A percentile compares a stretch with the other conserved stretches of the same genome.
Evolutionary conservation across 2,797 vertebrate genomes (phyloP).

Genomic region (Coregonus suidteri): DNA sequence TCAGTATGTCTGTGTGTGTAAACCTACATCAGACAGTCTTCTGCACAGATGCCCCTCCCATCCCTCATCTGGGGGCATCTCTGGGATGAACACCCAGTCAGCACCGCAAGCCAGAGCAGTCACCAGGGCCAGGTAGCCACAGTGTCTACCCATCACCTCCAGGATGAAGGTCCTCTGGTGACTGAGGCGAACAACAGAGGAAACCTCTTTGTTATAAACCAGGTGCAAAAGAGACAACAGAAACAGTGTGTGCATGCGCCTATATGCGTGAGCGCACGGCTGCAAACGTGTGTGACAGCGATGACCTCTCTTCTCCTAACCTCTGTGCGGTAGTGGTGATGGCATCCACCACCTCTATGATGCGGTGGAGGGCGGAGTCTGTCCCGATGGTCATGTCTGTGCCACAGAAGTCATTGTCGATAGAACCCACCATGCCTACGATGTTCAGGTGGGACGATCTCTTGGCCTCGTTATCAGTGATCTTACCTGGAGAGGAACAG

Average conservation of each 20-base stretch:
- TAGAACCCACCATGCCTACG: slow-evolving; percentile 91
- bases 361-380: slow-evolving; percentile 93
- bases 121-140: slow-evolving; percentile 92
- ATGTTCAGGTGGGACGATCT: slow-evolving; percentile 86
- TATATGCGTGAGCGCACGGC: not conserved
- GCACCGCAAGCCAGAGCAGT: slow-evolving; percentile 89
- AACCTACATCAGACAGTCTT: slow-evolving; percentile 81
- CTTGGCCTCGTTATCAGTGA: slow-evolving; percentile 78
- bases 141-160: slow-evolving; percentile 97
- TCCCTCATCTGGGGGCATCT: slow-evolving; percentile 88
- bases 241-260: not conserved
- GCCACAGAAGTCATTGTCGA: slow-evolving; percentile 94
- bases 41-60: slow-evolving; percentile 94
- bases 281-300: not conserved
- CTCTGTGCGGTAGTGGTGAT: slow-evolving; percentile 96
- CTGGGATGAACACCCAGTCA: slow-evolving; percentile 97
- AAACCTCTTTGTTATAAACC: not conserved
- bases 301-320: slow-evolving; percentile 58
- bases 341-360: slow-evolving; percentile 93
- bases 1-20: not conserved
- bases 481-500: slow-evolving; percentile 73
- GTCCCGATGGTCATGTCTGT: slow-evolving; percentile 96
- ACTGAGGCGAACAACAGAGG: slow-evolving; percentile 62
- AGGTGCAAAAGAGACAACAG: not conserved
- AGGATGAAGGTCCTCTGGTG: slow-evolving; percentile 96